A percentile compares a stretch with the other conserved stretches of the same genome.
phyloP scores from a whole-genome alignment of 2,113 vertebrate species.

The Xenopus tropicalis region DNA sequence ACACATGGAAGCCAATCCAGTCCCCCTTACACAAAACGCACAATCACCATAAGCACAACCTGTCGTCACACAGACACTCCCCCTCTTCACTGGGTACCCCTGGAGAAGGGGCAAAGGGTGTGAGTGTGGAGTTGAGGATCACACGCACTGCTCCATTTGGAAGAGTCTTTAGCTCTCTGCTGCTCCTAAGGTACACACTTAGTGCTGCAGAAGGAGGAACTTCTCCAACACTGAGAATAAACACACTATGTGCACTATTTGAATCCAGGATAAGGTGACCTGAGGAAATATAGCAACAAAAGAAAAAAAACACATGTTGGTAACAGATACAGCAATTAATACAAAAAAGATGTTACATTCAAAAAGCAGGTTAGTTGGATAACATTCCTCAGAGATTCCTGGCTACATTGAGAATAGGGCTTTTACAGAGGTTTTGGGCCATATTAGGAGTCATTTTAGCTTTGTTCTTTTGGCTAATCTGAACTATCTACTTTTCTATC shows the following conservation, averaged over 20 bases:
- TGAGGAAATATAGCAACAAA: conserved; percentile 47
- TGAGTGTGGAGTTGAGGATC: conserved; percentile 75
- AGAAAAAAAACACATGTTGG: not conserved
- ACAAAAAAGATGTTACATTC: too few relatives aligned
- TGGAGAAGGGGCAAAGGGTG: conserved; percentile 63
- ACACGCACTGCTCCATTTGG: conserved; percentile 80
- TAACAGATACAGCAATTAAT: too few relatives aligned
- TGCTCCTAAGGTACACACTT: conserved; percentile 79
- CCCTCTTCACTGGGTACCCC: conserved; percentile 71
- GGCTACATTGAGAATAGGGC: too few relatives aligned
- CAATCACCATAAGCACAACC: conserved; percentile 80
- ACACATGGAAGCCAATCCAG: not conserved
- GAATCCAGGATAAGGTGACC: conserved; percentile 91
- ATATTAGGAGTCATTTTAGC: too few relatives aligned
- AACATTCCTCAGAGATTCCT: too few relatives aligned
- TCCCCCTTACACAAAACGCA: conserved; percentile 39
- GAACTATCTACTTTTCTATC: too few relatives aligned
- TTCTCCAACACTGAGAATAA: conserved; percentile 76
- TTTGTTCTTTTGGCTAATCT: too few relatives aligned
- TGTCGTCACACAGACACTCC: conserved; percentile 80
- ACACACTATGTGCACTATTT: conserved; percentile 79
- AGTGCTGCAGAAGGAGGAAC: conserved; percentile 79
- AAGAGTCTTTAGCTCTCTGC: conserved; percentile 79
- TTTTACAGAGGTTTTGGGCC: too few relatives aligned
- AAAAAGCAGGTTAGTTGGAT: too few relatives aligned